Evolutionary conservation across 2,797 vertebrate genomes (phyloP), one percentile per base, ranked within the genome.

Genomic region (Poecilia velifera): DNA sequence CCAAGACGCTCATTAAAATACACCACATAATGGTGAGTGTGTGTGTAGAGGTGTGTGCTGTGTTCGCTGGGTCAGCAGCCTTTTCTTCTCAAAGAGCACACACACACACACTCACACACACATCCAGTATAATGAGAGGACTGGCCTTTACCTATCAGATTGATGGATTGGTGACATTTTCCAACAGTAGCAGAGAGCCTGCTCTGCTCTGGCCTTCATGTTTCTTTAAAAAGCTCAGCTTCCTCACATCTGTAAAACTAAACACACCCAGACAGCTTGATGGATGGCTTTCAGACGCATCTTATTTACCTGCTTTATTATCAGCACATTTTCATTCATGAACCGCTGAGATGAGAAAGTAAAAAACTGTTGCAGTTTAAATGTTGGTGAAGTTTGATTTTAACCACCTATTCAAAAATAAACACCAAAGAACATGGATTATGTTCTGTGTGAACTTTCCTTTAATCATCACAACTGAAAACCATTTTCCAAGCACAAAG

Each of bases 161-260:
- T 91, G 91, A 93, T 92, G 86, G 88, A 92, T 90, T 85, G 87
- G 81, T 91, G 89, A 92, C 90, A 92, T 93, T 92, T 92, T 86
- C 80, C 59, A 82, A 78, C 82, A 90, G 88, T 84, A 90, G 82
- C 83, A 76, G 76, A 73, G 70, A 43, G 39, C 66, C n/a, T n/a
- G 66, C 39, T 70, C 64, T 14, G 77, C 77, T 73, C 82, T 78
- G 76, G 78, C 86, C 82, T 84, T 81, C 80, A 80, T 74, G 83
- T 79, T 76, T 76, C 45, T 87, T 70, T 71, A 64, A 84, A 81
- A 89, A 85, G 41, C 75, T 78, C 77, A 77, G 76, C 80, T 86
- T 79, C 51, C 68, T 46, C 64, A 18, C 18, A 7, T 31, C 66
- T 64, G 59, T 31, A 25, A 20, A 72, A n/a, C 34, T 55, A 10